Conservation (phyloP, 2,797 vertebrate genomes). For the Enteromius unitaeniatus region DNA sequence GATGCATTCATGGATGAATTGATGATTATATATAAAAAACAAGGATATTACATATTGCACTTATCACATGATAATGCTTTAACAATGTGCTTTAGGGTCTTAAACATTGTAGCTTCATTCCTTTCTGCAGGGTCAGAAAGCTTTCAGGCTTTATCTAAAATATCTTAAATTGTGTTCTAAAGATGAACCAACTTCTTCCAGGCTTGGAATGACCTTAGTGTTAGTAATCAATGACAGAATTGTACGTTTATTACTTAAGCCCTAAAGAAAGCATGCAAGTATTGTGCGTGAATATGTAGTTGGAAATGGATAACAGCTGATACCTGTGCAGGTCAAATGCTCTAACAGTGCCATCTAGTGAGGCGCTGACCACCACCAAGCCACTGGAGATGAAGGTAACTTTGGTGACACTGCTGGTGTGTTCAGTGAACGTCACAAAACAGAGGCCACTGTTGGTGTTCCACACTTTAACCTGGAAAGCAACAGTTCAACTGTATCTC, state of each 20-base stretch:
- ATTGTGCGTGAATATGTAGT: background rate
- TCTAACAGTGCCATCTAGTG: conserved; percentile 92
- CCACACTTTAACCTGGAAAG: conserved; percentile 93
- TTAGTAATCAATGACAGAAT: background rate
- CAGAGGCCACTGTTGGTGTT: conserved; percentile 93
- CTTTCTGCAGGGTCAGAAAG: background rate
- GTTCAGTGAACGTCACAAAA: conserved; percentile 95
- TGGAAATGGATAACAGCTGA: background rate
- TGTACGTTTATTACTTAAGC: background rate
- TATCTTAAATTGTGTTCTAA: background rate
- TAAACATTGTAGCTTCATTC: background rate
- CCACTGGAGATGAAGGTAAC: conserved; percentile 89
- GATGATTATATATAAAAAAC: no score
- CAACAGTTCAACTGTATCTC: background rate
- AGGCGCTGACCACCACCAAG: conserved; percentile 91
- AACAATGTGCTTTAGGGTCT: background rate
- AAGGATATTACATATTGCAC: no score
- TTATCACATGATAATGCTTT: background rate
- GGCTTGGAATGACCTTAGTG: background rate
- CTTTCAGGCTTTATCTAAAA: background rate
- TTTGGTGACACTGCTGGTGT: conserved; percentile 87
- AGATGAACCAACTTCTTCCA: background rate
- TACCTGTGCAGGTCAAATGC: conserved; percentile 96
- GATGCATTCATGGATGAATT: no score
- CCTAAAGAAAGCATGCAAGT: background rate